Evolutionary conservation across 2,113 vertebrate genomes (phyloP), one percentile per base, ranked within the genome.

Genomic region (Seriola rivoliana): DNA sequence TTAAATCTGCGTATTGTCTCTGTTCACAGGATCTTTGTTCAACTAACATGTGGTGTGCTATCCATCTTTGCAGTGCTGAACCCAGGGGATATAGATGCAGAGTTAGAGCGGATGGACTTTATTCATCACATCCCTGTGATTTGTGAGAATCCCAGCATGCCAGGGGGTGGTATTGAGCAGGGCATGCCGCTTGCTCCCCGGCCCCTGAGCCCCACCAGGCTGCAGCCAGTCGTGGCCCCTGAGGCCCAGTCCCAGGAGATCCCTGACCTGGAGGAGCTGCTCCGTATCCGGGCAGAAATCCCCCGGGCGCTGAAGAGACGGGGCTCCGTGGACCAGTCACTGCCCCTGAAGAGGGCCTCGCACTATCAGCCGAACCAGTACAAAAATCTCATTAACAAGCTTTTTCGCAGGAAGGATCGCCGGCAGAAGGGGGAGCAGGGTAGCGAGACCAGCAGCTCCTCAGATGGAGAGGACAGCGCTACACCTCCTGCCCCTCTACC

Each of bases 251-350:
- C 71, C 0, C 91, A 95, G 46, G 88, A 87, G 0, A 93, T 96
- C 29, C 95, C 95, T 0, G 85, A 96, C 70, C 74, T 95, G 14
- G 95, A 97, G 85, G 96, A 97, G 76, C 80, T 98, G 65, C 93
- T 97, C 0, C 94, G 95, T 1, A 93, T 97, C n/a, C 93, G 97
- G 40, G 94, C 96, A 0, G 96, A 97, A 80, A 96, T 98, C 70
- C 97, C 97, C 0, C 93, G 97, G 3, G 95, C 97, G 0, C 95
- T 98, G 63, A 97, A 97, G 63, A 97, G 94, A 69, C 93, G 96
- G 0, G 95, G 97, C 13, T 97, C 97, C 11, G 92, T 94, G 75
- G 96, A 97, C 21, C 91, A 93, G 32, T 93, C 93, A 1, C 60
- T 12, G 50, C 93, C 93, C 0, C 71, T 89, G 0, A 91, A 82